Percentiles rank a stretch among this genome's conserved stretches.
These are phyloP conservation scores for Micrastur ruficollis DNA, from an alignment of 2,797 vertebrate genomes.

Conservation along the genomic window DNA sequence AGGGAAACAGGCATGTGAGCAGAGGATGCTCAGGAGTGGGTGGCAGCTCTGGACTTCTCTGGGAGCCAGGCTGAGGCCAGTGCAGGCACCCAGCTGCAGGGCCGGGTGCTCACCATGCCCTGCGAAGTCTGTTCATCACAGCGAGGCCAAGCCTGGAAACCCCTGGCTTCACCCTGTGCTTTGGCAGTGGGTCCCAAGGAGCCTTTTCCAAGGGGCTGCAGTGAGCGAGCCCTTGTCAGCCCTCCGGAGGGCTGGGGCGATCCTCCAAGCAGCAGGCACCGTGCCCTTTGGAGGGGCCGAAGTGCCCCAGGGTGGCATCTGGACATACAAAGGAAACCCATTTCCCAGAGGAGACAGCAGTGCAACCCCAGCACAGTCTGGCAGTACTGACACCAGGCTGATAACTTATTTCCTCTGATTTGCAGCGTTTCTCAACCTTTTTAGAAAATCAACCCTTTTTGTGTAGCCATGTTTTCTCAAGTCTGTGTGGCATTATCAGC, in stretches of 20 bases:
- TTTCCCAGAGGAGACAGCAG: rapidly evolving
- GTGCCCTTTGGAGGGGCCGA: rapidly evolving
- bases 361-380: neutral
- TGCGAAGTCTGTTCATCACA: neutral
- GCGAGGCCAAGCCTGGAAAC: neutral
- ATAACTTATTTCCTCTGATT: neutral
- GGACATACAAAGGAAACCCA: rapidly evolving
- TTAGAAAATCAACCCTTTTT: neutral
- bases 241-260: neutral
- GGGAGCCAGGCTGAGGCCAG: rapidly evolving
- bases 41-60: rapidly evolving
- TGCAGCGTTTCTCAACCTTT: neutral
- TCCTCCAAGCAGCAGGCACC: rapidly evolving
- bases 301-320: neutral
- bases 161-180: neutral
- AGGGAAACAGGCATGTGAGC: rapidly evolving
- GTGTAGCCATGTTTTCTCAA: neutral
- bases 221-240: neutral
- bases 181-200: neutral
- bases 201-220: neutral
- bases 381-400: neutral
- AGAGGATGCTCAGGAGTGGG: neutral
- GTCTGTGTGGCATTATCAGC: neutral
- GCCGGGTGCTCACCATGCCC: no score
- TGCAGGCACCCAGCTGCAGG: rapidly evolving